phyloP scores from a whole-genome alignment of 1,140 invertebrate species.

The Neodiprion pinetum region DNA sequence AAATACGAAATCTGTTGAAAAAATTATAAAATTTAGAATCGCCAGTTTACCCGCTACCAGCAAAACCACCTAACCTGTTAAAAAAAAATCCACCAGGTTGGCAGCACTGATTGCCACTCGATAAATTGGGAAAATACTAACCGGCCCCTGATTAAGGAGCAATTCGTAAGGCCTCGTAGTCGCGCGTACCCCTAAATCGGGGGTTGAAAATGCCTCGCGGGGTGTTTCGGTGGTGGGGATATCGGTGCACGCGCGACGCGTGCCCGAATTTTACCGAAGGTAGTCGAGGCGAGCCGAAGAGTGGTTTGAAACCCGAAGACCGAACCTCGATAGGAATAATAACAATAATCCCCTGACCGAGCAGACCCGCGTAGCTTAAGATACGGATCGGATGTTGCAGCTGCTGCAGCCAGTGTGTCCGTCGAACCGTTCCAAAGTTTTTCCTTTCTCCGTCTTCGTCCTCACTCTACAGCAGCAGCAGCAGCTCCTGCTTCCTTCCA shows the following conservation, averaged over 20 bases:
- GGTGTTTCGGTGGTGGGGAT: constrained; percentile 25
- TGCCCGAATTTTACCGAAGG: constrained; percentile 45
- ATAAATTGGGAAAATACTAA: no score
- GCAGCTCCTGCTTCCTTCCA: constrained; percentile 16
- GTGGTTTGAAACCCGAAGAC: constrained; percentile 7
- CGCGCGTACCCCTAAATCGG: no score
- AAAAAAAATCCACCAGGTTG: no score
- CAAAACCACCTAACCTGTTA: no score
- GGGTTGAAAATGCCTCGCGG: background rate
- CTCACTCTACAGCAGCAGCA: constrained; percentile 27
- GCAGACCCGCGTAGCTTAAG: constrained; percentile 31
- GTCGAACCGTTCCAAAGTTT: constrained; percentile 40
- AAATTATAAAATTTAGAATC: no score
- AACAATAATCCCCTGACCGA: constrained; percentile 55
- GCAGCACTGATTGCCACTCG: no score
- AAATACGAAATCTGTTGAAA: no score
- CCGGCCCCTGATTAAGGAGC: no score
- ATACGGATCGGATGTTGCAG: constrained; percentile 59
- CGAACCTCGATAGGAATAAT: constrained; percentile 38
- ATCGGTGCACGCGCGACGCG: constrained; percentile 53
- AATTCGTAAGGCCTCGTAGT: no score
- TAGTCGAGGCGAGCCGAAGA: constrained; percentile 33
- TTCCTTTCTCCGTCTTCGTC: constrained; percentile 42
- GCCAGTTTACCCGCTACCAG: no score
- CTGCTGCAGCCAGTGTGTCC: constrained; percentile 53